These are phyloP conservation scores for Gallinago undulata DNA, from an alignment of 2,113 vertebrate species.

Conservation along the genomic window DNA sequence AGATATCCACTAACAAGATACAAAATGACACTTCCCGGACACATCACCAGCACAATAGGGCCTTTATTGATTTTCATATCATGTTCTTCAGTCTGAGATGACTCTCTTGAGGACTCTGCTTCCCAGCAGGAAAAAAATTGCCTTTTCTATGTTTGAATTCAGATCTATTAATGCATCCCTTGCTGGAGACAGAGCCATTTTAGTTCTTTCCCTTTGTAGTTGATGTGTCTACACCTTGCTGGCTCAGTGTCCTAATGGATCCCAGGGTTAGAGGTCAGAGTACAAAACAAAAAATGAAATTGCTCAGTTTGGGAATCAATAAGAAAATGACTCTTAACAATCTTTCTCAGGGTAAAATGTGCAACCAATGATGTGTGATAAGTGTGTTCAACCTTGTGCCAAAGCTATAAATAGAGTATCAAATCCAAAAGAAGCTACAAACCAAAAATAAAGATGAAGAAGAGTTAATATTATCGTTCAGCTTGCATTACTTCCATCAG, in stretches of 20 bases:
- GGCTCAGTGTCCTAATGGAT: slow-evolving; percentile 76
- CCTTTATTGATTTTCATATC: slow-evolving; percentile 84
- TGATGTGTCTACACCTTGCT: slow-evolving; percentile 75
- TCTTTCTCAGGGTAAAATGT: slow-evolving; percentile 58
- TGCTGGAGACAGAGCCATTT: slow-evolving; percentile 77
- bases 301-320: slow-evolving; percentile 70
- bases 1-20: slow-evolving; percentile 73
- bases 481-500: neutral
- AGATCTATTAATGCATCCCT: slow-evolving; percentile 77
- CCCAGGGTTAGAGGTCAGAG: slow-evolving; percentile 69
- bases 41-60: slow-evolving; percentile 76
- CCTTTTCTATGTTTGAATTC: slow-evolving; percentile 78
- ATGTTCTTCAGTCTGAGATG: slow-evolving; percentile 76
- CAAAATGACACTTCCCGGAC: slow-evolving; percentile 82
- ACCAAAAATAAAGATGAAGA: slow-evolving; percentile 21
- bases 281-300: slow-evolving; percentile 66
- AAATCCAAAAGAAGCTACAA: neutral
- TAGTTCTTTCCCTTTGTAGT: slow-evolving; percentile 71
- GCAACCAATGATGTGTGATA: slow-evolving; percentile 55
- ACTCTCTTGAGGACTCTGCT: slow-evolving; percentile 75
- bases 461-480: neutral
- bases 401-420: slow-evolving; percentile 47
- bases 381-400: slow-evolving; percentile 20
- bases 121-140: slow-evolving; percentile 81
- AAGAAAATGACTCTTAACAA: slow-evolving; percentile 55